These are phyloP conservation scores for Trileptium ribeirensis DNA, from an alignment of 2,888 invertebrate species.

Conservation along the genomic window DNA sequence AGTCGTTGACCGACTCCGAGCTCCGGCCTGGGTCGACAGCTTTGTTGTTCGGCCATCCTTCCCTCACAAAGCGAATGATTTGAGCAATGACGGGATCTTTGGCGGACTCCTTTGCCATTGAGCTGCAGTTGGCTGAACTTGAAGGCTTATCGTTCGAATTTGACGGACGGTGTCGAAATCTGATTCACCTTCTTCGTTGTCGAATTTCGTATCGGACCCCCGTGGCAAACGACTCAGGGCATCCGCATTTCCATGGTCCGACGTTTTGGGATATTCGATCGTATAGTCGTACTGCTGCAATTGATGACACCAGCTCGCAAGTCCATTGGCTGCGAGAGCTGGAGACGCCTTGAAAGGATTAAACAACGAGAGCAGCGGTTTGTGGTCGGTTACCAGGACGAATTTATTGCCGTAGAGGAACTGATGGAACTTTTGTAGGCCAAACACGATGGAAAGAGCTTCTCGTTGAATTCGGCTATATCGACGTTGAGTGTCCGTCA, in stretches of 20 bases:
- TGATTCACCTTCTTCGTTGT: conserved; percentile 21
- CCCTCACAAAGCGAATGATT: neutral
- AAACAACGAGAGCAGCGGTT: conserved; percentile 32
- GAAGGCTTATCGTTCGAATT: neutral
- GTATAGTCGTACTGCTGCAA: conserved; percentile 5
- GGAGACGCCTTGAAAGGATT: conserved; percentile 20
- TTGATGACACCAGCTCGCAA: conserved; percentile 27
- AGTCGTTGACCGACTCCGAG: neutral
- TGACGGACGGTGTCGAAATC: neutral
- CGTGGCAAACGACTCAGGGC: conserved; percentile 30
- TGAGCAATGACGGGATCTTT: neutral
- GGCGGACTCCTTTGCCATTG: neutral
- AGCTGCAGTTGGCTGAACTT: neutral
- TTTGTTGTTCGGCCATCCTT: conserved; percentile 1
- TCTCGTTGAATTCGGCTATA: conserved; percentile 40
- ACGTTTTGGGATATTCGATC: conserved; percentile 10
- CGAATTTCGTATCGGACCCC: conserved; percentile 17
- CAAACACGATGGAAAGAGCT: conserved; percentile 35
- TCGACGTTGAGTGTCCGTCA: conserved; percentile 34
- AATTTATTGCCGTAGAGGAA: conserved; percentile 37
- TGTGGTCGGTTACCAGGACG: conserved; percentile 33
- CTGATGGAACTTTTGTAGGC: conserved; percentile 38
- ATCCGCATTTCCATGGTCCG: conserved; percentile 33
- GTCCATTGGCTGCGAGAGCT: conserved; percentile 24
- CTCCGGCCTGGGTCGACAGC: neutral